Evolutionary conservation across 1,140 invertebrate species (phyloP).

Genomic region (Neodiprion pinetum): DNA sequence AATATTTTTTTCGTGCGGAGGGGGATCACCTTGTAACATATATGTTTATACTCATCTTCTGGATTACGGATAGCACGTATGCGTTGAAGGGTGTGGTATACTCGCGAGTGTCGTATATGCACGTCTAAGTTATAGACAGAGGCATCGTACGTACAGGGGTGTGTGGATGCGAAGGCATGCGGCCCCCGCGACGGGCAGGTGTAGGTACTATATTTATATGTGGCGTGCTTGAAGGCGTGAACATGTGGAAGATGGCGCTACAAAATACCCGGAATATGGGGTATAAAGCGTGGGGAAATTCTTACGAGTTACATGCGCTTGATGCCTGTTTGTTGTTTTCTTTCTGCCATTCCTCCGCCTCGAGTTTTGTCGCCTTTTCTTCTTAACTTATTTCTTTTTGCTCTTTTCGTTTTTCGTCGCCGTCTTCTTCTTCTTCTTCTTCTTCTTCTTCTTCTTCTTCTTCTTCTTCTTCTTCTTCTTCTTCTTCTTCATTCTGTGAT

Average conservation of each 20-base stretch:
- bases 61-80: too few species aligned
- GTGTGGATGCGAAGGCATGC: too few species aligned
- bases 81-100: too few species aligned
- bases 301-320: not conserved
- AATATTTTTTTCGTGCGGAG: too few species aligned
- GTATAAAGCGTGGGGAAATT: not conserved
- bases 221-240: not conserved
- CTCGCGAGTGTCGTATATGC: too few species aligned
- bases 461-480: not conserved
- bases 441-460: not conserved
- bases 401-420: not conserved
- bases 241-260: conserved; percentile 6
- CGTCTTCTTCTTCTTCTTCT: not conserved
- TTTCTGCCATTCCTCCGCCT: not conserved
- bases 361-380: not conserved
- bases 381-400: not conserved
- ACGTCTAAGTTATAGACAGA: too few species aligned
- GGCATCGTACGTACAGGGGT: too few species aligned
- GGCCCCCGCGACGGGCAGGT: too few species aligned
- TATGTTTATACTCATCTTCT: too few species aligned
- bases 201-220: not conserved
- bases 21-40: too few species aligned
- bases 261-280: conserved; percentile 7
- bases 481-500: not conserved
- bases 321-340: conserved; percentile 2